phyloP scores from a whole-genome alignment of 35 echinoderm and acorn worm genomes.

The Holothuria glaberrima region DNA sequence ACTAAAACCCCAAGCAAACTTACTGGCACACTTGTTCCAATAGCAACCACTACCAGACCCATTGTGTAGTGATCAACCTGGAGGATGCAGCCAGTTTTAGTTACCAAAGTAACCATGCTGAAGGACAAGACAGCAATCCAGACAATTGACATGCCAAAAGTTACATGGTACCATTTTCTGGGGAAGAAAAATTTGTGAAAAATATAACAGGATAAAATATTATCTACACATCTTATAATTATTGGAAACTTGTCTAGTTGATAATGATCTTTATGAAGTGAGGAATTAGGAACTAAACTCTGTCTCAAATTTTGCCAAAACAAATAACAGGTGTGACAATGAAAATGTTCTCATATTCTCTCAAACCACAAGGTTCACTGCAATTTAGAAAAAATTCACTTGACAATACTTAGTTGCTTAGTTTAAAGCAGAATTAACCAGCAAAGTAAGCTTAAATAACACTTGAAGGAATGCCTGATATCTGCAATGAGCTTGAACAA shows the following conservation, averaged over 20 bases:
- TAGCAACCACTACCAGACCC: slow-evolving; percentile 93
- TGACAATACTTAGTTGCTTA: too few relatives aligned
- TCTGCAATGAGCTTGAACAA: too few relatives aligned
- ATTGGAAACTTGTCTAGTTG: not conserved
- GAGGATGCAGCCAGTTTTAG: slow-evolving; percentile 80
- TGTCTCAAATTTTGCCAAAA: too few relatives aligned
- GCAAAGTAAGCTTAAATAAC: too few relatives aligned
- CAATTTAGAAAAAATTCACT: too few relatives aligned
- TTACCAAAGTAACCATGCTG: slow-evolving; percentile 90
- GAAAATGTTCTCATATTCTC: not conserved
- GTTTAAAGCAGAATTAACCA: too few relatives aligned
- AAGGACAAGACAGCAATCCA: slow-evolving; percentile 93
- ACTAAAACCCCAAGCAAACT: slow-evolving; percentile 33
- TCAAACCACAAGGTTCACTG: too few relatives aligned
- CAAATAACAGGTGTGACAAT: not conserved
- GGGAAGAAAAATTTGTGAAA: slow-evolving; percentile 1
- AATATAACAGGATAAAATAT: not conserved
- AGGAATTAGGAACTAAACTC: too few relatives aligned
- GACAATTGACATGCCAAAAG: slow-evolving; percentile 80
- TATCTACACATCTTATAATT: not conserved
- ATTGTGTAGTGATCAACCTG: slow-evolving; percentile 81
- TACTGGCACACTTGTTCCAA: slow-evolving; percentile 97
- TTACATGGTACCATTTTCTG: slow-evolving; percentile 84
- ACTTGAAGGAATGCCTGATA: too few relatives aligned
- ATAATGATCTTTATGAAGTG: not conserved